These are phyloP conservation scores for Trichonephila clavipes DNA, from an alignment of 1,140 invertebrate species.

Conservation along the genomic window DNA sequence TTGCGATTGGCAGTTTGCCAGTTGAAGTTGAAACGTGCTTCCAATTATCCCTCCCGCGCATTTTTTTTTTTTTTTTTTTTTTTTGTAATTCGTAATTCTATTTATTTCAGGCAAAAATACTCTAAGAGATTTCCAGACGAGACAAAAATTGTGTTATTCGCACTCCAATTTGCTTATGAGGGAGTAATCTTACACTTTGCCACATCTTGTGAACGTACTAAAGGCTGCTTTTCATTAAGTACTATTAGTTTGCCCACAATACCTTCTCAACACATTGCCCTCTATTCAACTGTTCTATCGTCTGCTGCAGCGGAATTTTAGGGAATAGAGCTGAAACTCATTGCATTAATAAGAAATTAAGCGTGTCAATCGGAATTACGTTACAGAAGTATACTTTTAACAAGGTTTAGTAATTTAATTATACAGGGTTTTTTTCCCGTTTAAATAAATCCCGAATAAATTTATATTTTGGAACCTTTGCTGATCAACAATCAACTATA, in stretches of 20 bases:
- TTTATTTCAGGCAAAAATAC: not conserved
- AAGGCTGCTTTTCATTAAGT: not conserved
- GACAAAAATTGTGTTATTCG: not conserved
- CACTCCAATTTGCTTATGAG: not conserved
- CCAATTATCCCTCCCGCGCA: not conserved
- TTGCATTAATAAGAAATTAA: too few relatives aligned
- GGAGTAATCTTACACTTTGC: not conserved
- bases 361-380: too few relatives aligned
- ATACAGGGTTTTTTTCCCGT: too few relatives aligned
- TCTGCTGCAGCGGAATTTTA: not conserved
- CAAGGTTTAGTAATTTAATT: too few relatives aligned
- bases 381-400: too few relatives aligned
- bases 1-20: constrained; percentile 57
- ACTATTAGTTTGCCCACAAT: not conserved
- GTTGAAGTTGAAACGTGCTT: constrained; percentile 27
- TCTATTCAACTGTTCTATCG: not conserved
- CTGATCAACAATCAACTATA: too few relatives aligned
- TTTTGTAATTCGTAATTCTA: too few relatives aligned
- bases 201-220: not conserved
- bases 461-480: too few relatives aligned
- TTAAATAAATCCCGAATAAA: too few relatives aligned
- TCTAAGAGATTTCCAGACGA: not conserved
- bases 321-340: too few relatives aligned
- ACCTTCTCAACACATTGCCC: not conserved
- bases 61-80: not conserved